Base-by-base conservation (phyloP, 2,113 vertebrate genomes). In the Oxyura jamaicensis region DNA sequence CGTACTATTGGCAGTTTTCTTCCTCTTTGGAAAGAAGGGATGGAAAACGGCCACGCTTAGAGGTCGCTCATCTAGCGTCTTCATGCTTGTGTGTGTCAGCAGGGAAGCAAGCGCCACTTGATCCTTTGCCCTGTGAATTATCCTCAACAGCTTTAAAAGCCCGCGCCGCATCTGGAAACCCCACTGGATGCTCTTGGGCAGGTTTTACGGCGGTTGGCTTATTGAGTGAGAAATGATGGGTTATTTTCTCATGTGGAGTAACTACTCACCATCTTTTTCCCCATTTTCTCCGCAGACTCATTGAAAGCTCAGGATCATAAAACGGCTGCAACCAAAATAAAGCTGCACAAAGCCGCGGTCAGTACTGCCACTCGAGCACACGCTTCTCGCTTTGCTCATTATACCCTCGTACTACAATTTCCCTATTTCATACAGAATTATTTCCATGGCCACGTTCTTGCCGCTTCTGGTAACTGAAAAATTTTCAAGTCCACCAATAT, bases 61-160 rank as follows among this genome's bases (percentile, higher is more conserved):
- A 82, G 29, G 71, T 69, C 59, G 83, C 88, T 58, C 42, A 66
- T 10, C 75, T 76, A 35, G 35, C 25, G 21, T 26, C 62, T 88
- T 69, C 67, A 28, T 15, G 63, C 18, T 76, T 39, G 20, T 35
- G 8, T 17, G 65, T 2, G 0, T 55, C 56, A 29, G 58, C 48
- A 79, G 71, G 21, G 79, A 73, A 62, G 75, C 75, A 68, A 85
- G 65, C 46, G 44, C 62, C 74, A 83, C 71, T 90, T 85, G 75
- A 82, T 79, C 87, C 85, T 79, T 44, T 73, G 48, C 93, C 78
- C 92, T 83, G 3, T 68, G 58, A 90, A 85, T 85, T 93, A 88
- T 73, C 86, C 83, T 86, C 42, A 42, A 25, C 13, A 46, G 75
- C 87, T 87, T 82, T 91, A 91, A 94, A 94, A 94, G 81, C 31